A percentile compares a stretch with the other conserved stretches of the same genome.
phyloP scores from a whole-genome alignment of 2,888 invertebrate genomes.

The Ctena decussata region DNA sequence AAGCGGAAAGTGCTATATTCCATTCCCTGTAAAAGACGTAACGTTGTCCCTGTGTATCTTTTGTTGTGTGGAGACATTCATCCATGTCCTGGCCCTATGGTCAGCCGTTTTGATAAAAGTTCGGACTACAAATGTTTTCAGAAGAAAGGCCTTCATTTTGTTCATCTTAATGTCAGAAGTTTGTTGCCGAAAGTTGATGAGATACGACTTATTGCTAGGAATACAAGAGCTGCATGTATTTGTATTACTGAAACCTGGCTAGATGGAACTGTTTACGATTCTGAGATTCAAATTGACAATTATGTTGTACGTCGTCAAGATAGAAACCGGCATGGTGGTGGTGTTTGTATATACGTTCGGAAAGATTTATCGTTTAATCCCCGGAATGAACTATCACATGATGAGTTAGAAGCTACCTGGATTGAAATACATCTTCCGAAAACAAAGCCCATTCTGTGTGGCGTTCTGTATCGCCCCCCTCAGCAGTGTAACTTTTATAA shows the following conservation, averaged over 20 bases:
- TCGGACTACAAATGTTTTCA: neutral
- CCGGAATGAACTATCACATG: conserved; percentile 12
- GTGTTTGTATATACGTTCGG: conserved; percentile 26
- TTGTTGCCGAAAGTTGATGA: neutral
- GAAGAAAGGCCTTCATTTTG: neutral
- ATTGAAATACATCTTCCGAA: neutral
- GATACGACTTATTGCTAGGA: no score
- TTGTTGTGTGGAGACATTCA: conserved; percentile 2
- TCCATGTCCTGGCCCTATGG: conserved; percentile 4
- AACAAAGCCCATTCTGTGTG: neutral
- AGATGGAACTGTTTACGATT: no score
- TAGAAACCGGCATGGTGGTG: conserved; percentile 29
- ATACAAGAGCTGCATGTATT: no score
- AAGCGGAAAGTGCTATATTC: neutral
- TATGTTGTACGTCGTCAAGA: no score
- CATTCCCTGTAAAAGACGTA: neutral
- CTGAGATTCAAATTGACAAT: no score
- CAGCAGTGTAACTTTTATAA: neutral
- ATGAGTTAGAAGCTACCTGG: conserved; percentile 9
- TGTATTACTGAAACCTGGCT: no score
- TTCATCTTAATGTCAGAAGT: neutral
- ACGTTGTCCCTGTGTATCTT: neutral
- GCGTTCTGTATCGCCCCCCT: neutral
- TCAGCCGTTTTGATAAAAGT: neutral
- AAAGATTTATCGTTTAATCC: conserved; percentile 21